These are phyloP conservation scores for Ophion ventricosus DNA, from an alignment of 2,888 invertebrate genomes.

Conservation along the genomic window DNA sequence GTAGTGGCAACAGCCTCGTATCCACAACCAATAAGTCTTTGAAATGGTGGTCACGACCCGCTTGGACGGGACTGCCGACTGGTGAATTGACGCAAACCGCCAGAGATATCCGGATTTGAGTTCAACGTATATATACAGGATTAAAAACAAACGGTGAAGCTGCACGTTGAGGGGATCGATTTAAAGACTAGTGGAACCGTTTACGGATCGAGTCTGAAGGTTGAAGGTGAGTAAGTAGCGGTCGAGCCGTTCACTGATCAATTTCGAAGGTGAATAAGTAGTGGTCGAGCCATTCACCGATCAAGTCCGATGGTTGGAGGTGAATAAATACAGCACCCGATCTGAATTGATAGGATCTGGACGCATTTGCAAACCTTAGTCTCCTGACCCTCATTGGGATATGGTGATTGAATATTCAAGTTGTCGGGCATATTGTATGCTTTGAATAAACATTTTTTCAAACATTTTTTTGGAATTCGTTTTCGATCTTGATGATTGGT, in stretches of 20 bases:
- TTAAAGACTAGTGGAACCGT: not conserved
- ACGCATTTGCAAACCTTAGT: not conserved
- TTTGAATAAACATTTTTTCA: too few species aligned
- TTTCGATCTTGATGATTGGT: too few species aligned
- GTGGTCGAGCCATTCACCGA: not conserved
- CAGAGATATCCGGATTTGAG: not conserved
- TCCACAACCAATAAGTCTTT: constrained; percentile 75
- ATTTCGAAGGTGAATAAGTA: not conserved
- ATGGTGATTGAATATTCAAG: too few species aligned
- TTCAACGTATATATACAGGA: not conserved
- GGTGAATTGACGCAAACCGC: not conserved
- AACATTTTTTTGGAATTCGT: too few species aligned
- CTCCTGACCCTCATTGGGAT: too few species aligned
- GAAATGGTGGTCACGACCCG: constrained; percentile 19
- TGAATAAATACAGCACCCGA: not conserved
- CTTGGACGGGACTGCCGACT: not conserved
- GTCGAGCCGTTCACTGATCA: not conserved
- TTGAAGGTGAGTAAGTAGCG: not conserved
- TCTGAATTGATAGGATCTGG: not conserved
- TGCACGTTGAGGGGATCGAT: not conserved
- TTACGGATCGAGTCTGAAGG: not conserved
- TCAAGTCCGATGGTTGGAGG: not conserved
- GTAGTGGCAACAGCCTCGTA: constrained; percentile 61
- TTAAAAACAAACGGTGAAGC: not conserved
- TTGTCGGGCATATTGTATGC: too few species aligned